Evolutionary conservation across 2,888 invertebrate genomes (phyloP), one percentile per base, ranked within the genome.

Genomic region (Phengaris arion): DNA sequence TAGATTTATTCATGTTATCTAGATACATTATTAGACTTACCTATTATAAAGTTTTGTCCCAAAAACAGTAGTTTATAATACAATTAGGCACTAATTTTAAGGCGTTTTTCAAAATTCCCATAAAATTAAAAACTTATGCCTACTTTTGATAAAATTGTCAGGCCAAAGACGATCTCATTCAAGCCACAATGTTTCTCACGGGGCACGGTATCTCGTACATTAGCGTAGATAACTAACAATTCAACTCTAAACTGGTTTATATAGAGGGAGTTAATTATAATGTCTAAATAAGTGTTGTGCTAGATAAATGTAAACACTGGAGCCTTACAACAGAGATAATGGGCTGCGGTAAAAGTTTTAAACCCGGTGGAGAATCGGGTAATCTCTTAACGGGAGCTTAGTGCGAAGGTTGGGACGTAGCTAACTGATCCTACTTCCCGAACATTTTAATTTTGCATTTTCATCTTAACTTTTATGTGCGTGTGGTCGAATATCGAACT

Each of bases 331-430:
- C 83, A 81, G 83, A 85, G 85, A 85, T 87, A 83, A 84, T 81
- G 80, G 82, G 81, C 80, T 80, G 81, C 81, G 77, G 79, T 77
- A 80, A 81, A 89, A 89, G 85, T 90, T 89, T 83, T 80, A 81
- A 86, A 86, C 85, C 88, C 84, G 80, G 81, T 85, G 86, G 87
- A 87, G 86, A 85, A 83, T 84, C 83, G 83, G 82, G 84, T 89
- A 90, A 89, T 89, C 88, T 87, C 81, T 86, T 87, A 88, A 80
- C 79, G 85, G 86, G 83, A 82, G 81, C 77, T 78, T 78, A 75
- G 78, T 77, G 78, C 79, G 79, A 78, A 77, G 79, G 76, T 76
- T 76, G 78, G 78, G 75, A 76, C 79, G 77, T 82, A 82, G 81
- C 80, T 76, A 48, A 48, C 57, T 57, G 57, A 75, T 35, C 72